These are phyloP conservation scores for Montipora foliosa DNA, from an alignment of 64 coral and sea anemone species.

Conservation along the genomic window DNA sequence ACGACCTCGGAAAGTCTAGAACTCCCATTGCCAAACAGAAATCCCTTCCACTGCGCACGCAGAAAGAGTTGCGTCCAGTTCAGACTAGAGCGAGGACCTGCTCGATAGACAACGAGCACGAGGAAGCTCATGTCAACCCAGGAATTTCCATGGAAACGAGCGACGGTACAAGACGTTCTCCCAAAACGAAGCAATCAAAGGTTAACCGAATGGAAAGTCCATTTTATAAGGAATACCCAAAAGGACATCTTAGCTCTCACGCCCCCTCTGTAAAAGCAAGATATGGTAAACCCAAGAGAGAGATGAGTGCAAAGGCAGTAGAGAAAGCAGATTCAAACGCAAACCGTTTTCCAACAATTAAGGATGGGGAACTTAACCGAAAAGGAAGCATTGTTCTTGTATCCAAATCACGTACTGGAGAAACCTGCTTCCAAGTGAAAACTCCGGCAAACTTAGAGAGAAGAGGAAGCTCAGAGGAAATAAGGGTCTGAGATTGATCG, in stretches of 20 bases:
- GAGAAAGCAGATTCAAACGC: not conserved
- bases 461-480: not conserved
- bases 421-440: constrained; percentile 51
- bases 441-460: not conserved
- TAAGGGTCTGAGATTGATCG: not conserved
- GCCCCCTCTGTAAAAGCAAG: constrained; percentile 9
- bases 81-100: constrained; percentile 11
- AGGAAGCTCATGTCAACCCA: constrained; percentile 26
- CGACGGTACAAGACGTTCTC: not conserved
- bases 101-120: not conserved
- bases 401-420: constrained; percentile 33
- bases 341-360: not conserved
- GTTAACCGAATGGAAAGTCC: constrained; percentile 20
- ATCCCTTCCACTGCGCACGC: constrained; percentile 6
- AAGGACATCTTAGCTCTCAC: not conserved
- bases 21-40: constrained; percentile 4
- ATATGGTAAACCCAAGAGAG: constrained; percentile 14
- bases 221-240: constrained; percentile 1
- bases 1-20: constrained; percentile 5
- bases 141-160: not conserved
- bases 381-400: constrained; percentile 40
- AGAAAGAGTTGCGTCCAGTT: not conserved
- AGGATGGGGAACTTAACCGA: not conserved
- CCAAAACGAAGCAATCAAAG: not conserved
- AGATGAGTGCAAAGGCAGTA: not conserved